These are phyloP conservation scores for Solea solea DNA, from an alignment of 2,113 vertebrate genomes.

Conservation along the genomic window DNA sequence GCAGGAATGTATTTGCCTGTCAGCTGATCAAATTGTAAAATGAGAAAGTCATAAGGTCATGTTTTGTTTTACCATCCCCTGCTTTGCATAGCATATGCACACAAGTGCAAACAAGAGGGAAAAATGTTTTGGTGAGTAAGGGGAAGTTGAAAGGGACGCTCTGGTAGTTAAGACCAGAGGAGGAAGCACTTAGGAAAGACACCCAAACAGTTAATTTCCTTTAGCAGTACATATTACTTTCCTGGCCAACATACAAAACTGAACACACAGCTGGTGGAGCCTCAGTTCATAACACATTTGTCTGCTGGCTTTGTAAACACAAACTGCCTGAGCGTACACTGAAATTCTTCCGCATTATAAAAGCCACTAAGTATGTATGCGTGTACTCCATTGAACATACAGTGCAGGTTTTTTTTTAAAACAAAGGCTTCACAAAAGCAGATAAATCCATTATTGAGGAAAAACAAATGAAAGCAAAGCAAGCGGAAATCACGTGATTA, in stretches of 20 bases:
- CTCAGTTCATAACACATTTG: conserved; percentile 47
- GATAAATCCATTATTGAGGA: neutral
- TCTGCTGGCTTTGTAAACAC: conserved; percentile 29
- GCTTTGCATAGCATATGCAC: conserved; percentile 9
- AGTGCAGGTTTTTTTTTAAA: neutral
- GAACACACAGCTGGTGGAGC: conserved; percentile 29
- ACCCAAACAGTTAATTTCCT: conserved; percentile 60
- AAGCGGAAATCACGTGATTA: too few species aligned
- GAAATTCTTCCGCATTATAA: conserved; percentile 11
- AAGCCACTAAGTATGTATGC: neutral
- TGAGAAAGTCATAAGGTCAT: conserved; percentile 42
- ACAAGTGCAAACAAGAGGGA: conserved; percentile 21
- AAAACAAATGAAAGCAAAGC: neutral
- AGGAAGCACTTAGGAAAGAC: conserved; percentile 63
- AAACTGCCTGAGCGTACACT: conserved; percentile 18
- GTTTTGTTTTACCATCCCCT: conserved; percentile 22
- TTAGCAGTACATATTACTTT: conserved; percentile 44
- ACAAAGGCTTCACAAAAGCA: neutral
- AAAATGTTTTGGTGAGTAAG: conserved; percentile 34
- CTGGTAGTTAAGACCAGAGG: conserved; percentile 47
- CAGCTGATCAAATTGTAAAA: conserved; percentile 31
- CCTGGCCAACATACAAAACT: conserved; percentile 24
- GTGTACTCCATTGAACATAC: neutral
- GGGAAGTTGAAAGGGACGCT: conserved; percentile 52
- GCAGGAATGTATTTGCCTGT: conserved; percentile 25